Evolutionary conservation across 2,113 vertebrate genomes (phyloP).

Genomic region (Amphiprion ocellaris): DNA sequence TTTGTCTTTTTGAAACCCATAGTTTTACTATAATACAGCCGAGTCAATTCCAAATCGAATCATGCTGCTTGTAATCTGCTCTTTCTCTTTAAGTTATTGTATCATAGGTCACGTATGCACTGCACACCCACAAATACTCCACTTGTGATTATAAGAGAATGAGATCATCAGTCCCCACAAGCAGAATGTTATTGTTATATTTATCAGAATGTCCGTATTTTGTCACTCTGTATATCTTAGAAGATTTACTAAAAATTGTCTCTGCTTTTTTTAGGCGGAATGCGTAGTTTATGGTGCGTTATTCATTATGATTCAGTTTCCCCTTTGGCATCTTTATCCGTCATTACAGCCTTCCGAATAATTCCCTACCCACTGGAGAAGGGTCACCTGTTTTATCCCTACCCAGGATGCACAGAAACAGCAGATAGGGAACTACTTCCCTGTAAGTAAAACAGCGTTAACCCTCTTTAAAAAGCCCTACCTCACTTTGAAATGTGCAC

Average conservation of each 20-base stretch:
- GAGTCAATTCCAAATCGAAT: neutral
- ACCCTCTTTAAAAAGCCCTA: neutral
- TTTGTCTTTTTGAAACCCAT: too few relatives aligned
- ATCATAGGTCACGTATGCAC: neutral
- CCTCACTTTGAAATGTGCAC: neutral
- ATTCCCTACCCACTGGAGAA: constrained; percentile 98
- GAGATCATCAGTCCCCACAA: constrained; percentile 10
- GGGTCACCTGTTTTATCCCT: constrained; percentile 98
- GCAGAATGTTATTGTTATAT: constrained; percentile 26
- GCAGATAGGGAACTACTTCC: constrained; percentile 98
- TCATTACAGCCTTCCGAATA: constrained; percentile 93
- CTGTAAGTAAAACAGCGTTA: constrained; percentile 85
- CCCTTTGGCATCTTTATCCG: neutral
- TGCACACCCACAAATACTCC: constrained; percentile 20
- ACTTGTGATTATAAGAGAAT: constrained; percentile 14
- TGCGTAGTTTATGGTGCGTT: neutral
- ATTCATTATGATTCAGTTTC: neutral
- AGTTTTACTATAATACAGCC: neutral
- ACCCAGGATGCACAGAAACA: constrained; percentile 97
- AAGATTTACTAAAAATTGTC: neutral
- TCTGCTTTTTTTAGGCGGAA: neutral
- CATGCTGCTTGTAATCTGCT: neutral
- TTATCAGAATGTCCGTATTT: neutral
- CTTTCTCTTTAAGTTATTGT: constrained; percentile 11
- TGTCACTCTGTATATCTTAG: neutral